Evolutionary conservation across 2,113 vertebrate species (phyloP).

Genomic region (Neogobius melanostomus): DNA sequence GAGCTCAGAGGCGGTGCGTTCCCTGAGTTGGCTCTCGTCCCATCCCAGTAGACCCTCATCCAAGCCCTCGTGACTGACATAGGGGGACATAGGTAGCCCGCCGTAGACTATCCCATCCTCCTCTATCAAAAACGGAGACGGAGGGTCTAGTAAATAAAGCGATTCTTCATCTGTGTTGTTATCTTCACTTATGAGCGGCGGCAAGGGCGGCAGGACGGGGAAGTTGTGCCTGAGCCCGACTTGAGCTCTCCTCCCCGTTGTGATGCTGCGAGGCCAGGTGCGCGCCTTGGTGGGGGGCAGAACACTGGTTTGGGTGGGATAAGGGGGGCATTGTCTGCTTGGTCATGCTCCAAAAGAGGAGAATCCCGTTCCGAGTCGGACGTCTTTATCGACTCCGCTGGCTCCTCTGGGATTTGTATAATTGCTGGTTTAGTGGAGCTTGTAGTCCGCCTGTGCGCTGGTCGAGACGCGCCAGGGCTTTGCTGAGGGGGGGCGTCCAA

Average conservation of each 20-base stretch:
- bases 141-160: conserved; percentile 76
- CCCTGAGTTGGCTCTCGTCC: conserved; percentile 77
- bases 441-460: conserved; percentile 41
- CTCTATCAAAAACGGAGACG: conserved; percentile 78
- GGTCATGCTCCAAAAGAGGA: conserved; percentile 73
- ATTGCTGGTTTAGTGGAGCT: conserved; percentile 59
- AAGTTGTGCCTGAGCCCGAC: conserved; percentile 69
- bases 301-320: conserved; percentile 78
- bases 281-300: conserved; percentile 80
- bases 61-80: conserved; percentile 87
- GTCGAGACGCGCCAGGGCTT: conserved; percentile 45
- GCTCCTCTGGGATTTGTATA: conserved; percentile 64
- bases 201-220: conserved; percentile 73
- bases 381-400: conserved; percentile 58
- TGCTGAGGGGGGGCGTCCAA: conserved; percentile 45
- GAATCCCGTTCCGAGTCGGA: conserved; percentile 77
- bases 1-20: conserved; percentile 92
- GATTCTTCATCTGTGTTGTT: conserved; percentile 75
- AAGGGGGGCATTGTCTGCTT: conserved; percentile 71
- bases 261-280: conserved; percentile 78
- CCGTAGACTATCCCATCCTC: conserved; percentile 63
- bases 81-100: conserved; percentile 85
- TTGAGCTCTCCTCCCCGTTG: conserved; percentile 67
- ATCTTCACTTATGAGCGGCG: conserved; percentile 73
- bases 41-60: conserved; percentile 80